Evolutionary conservation across 2,113 vertebrate genomes (phyloP).

Genomic region (Noturus placidus): DNA sequence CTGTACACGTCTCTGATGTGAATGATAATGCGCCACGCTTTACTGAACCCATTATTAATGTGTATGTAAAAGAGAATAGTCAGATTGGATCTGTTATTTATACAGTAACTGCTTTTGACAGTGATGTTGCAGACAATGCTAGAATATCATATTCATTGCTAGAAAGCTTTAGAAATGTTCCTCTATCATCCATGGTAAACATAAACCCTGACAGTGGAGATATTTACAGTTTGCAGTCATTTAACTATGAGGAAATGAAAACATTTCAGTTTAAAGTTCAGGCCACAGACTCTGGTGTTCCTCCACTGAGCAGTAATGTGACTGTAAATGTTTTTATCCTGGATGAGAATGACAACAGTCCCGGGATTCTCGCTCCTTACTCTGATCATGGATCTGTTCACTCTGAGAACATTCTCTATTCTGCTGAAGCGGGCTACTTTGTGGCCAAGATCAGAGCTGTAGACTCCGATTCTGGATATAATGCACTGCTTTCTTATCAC

Average conservation of each 20-base stretch:
- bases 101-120: constrained; percentile 63
- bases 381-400: constrained; percentile 45
- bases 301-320: constrained; percentile 63
- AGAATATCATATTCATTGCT: constrained; percentile 58
- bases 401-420: constrained; percentile 46
- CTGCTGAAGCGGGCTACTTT: constrained; percentile 61
- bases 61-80: constrained; percentile 71
- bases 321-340: constrained; percentile 68
- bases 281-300: constrained; percentile 69
- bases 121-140: constrained; percentile 63
- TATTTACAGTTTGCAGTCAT: constrained; percentile 51
- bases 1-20: constrained; percentile 60
- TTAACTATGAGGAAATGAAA: constrained; percentile 56
- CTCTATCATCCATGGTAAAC: constrained; percentile 60
- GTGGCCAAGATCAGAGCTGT: constrained; percentile 71
- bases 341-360: constrained; percentile 72
- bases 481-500: constrained; percentile 71
- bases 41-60: constrained; percentile 59
- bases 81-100: constrained; percentile 64
- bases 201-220: constrained; percentile 52
- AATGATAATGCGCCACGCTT: constrained; percentile 60
- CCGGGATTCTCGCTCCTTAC: constrained; percentile 48
- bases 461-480: constrained; percentile 72
- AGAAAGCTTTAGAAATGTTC: constrained; percentile 50
- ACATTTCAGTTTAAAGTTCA: constrained; percentile 69